Evolutionary conservation across 2,797 vertebrate genomes (phyloP).

Genomic region (Coregonus sp.): DNA sequence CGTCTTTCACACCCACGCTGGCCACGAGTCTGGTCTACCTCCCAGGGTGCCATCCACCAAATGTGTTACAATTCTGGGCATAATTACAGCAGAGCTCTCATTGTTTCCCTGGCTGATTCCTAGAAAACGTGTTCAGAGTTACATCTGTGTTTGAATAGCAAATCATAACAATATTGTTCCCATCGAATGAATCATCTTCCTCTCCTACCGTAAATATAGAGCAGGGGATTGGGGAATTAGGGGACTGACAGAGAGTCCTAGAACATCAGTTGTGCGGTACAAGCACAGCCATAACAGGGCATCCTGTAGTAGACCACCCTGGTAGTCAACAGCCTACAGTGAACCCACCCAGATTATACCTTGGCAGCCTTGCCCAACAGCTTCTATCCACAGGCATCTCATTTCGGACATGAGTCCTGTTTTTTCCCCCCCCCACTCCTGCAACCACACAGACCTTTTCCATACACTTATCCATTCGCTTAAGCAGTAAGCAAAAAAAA

Average conservation of each 20-base stretch:
- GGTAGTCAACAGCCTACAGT: background rate
- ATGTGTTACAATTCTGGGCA: background rate
- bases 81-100: background rate
- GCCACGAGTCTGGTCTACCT: background rate
- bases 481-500: background rate
- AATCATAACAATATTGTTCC: slow-evolving; percentile 1
- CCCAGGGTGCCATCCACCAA: background rate
- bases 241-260: background rate
- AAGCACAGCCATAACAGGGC: slow-evolving; percentile 1
- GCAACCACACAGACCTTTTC: background rate
- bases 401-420: background rate
- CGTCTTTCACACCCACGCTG: background rate
- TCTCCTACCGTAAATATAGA: background rate
- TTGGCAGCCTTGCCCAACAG: background rate
- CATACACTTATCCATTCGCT: background rate
- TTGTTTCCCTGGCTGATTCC: background rate
- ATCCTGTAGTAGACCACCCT: slow-evolving; percentile 10
- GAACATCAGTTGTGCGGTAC: slow-evolving; percentile 3
- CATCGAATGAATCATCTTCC: background rate
- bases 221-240: background rate
- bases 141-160: background rate
- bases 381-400: background rate
- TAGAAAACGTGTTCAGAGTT: background rate
- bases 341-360: background rate
- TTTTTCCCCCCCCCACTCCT: background rate